phyloP scores from a whole-genome alignment of 2,113 vertebrate species.

The Peromyscus maniculatus region DNA sequence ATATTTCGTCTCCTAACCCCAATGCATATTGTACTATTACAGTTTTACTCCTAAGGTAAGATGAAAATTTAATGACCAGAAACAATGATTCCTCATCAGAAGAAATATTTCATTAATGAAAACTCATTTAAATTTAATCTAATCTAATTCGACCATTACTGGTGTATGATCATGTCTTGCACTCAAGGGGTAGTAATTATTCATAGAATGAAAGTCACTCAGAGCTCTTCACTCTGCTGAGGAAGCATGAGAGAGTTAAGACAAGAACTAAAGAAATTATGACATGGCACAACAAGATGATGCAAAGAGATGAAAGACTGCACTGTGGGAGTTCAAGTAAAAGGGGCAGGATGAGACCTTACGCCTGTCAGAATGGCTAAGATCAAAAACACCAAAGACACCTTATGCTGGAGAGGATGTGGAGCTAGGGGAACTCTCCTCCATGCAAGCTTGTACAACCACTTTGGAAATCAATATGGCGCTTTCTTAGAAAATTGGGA shows the following conservation, averaged over 20 bases:
- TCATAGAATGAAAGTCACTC: neutral
- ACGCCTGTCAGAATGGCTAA: too few relatives aligned
- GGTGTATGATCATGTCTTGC: neutral
- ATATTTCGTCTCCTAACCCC: neutral
- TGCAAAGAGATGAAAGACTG: neutral
- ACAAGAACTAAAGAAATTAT: neutral
- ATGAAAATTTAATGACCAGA: conserved; percentile 56
- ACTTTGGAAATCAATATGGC: too few relatives aligned
- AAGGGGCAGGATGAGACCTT: neutral
- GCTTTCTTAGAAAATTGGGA: too few relatives aligned
- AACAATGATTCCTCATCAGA: conserved; percentile 41
- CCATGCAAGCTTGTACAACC: too few relatives aligned
- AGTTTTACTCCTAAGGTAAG: conserved; percentile 45
- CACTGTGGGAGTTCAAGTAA: neutral
- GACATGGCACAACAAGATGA: neutral
- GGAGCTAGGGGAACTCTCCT: too few relatives aligned
- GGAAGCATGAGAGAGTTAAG: neutral
- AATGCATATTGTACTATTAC: neutral
- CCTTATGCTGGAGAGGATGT: too few relatives aligned
- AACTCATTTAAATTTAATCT: conserved; percentile 42
- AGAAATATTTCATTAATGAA: conserved; percentile 61
- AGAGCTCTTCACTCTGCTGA: neutral
- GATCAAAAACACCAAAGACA: too few relatives aligned
- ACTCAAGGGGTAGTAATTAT: neutral
- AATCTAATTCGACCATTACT: neutral